Base-by-base conservation (phyloP, 2,113 vertebrate genomes). In the Grallaria varia region DNA sequence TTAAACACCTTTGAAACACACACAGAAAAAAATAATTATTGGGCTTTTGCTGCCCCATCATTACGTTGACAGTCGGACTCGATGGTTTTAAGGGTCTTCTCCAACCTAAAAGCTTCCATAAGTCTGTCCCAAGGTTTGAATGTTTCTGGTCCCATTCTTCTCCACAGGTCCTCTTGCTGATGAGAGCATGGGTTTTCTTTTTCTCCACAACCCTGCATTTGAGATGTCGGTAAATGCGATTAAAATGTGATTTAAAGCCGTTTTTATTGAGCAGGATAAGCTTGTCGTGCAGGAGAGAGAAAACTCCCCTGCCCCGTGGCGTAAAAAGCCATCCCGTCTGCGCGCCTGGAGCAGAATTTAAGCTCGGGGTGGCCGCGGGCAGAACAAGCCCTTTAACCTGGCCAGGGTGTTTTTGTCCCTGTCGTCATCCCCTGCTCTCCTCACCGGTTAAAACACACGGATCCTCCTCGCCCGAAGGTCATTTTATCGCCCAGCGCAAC, bases 1-100 rank as follows among this genome's bases (percentile, higher is more conserved):
- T n/a, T 10, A 45, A 67, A 67, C 24, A 28, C 33, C 19, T 71
- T 49, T n/a, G 20, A 86, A 74, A 67, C 17, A 30, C 0, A 0
- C 12, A 49, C 2, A 76, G 53, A 18, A 87, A 53, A 71, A 50
- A 15, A 21, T 10, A 47, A 47, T 47, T 17, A 3, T 1, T 44
- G 40, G 55, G 28, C 21, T 40, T 87, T 62, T 2, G 1, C 30
- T 81, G 47, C 18, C 24, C 23, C 40, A 15, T 21, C 27, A 28
- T 42, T 24, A 56, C 22, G 45, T 1, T 33, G 22, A 3, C 16
- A 22, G 33, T 10, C 60, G 62, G 39, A 53, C 45, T 45, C 0
- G 0, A 49, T 33, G 35, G 33, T 71, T 71, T 71, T 28, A 63
- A 84, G 55, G 40, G 25, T 19, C 35, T 84, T 69, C 56, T 63